Evolutionary conservation across 2,888 invertebrate genomes (phyloP).

Genomic region (Campoplex nolae): DNA sequence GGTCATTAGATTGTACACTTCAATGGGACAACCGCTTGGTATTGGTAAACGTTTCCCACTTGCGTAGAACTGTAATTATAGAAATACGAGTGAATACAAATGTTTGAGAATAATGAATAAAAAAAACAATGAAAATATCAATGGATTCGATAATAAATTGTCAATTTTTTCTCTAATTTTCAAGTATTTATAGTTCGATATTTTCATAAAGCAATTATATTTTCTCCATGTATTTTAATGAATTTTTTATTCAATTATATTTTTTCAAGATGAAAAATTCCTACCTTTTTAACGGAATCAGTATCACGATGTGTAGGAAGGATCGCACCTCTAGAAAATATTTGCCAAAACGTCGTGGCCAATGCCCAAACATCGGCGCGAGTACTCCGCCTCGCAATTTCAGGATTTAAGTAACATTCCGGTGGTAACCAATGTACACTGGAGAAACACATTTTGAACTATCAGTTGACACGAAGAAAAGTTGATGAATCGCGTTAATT

Average conservation of each 20-base stretch:
- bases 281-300: constrained; percentile 82
- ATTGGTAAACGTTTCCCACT: constrained; percentile 89
- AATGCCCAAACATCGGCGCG: constrained; percentile 96
- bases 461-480: constrained; percentile 29
- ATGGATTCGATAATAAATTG: not conserved
- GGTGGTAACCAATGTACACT: constrained; percentile 96
- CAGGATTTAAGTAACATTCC: constrained; percentile 91
- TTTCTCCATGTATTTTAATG: not conserved
- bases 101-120: not conserved
- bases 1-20: constrained; percentile 91
- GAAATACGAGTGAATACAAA: constrained; percentile 35
- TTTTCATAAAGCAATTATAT: not conserved
- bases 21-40: constrained; percentile 89
- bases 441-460: constrained; percentile 67
- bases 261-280: not conserved
- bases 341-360: constrained; percentile 96
- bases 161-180: not conserved
- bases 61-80: constrained; percentile 87
- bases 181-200: not conserved
- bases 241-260: not conserved
- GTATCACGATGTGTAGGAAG: constrained; percentile 81
- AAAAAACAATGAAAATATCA: not conserved
- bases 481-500: not conserved
- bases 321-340: constrained; percentile 91
- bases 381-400: constrained; percentile 88